Evolutionary conservation across 30 jellyfish, hydroid and myxozoan species (phyloP), one percentile per base, ranked within the genome.

Genomic region (Aurelia sp.): DNA sequence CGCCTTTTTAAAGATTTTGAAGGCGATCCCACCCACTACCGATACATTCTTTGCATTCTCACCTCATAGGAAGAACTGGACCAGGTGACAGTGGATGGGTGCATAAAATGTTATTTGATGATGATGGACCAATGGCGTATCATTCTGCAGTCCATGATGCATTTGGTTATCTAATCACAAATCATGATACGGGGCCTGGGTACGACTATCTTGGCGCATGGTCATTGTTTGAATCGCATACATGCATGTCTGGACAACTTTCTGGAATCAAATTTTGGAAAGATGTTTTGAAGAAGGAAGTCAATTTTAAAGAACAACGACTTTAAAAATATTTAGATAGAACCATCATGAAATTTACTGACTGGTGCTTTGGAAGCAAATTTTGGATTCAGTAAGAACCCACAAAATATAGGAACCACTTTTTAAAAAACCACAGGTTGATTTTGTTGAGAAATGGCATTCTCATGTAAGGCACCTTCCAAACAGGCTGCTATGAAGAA

Each of bases 101-200:
- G 4, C 99, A 95, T 52, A 76, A 86, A 13, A 40, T 95, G n/a
- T 85, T 95, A n/a, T 95, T 95, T 58, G 98, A 90, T 66, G 97
- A 89, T 63, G 63, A 65, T 63, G 99, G 99, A 13, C 97, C 97
- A 4, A 72, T 90, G 90, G 99, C 99, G 18, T 95, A 90, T 71
- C 99, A 95, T 66, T 89, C 99, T 63, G 99, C 99, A 5, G 99
- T 90, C 51, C 99, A 94, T 50, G 99, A 94, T 78, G 99, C 96
- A 4, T 95, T 90, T 87, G 99, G 99, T 13, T 95, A 95, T 70
- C 75, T 95, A 58, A 76, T 86, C 4, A 69, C 97, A 21, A 18
- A 76, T 40, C 99, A 95, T 58, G 72, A 86, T 52, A 72, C 83
- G 8, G 99, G 99, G 48, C 99, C 99, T 35, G 98, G 99, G 44